Evolutionary conservation across 1,140 invertebrate genomes (phyloP).

Genomic region (Atopsyche davidsoni): DNA sequence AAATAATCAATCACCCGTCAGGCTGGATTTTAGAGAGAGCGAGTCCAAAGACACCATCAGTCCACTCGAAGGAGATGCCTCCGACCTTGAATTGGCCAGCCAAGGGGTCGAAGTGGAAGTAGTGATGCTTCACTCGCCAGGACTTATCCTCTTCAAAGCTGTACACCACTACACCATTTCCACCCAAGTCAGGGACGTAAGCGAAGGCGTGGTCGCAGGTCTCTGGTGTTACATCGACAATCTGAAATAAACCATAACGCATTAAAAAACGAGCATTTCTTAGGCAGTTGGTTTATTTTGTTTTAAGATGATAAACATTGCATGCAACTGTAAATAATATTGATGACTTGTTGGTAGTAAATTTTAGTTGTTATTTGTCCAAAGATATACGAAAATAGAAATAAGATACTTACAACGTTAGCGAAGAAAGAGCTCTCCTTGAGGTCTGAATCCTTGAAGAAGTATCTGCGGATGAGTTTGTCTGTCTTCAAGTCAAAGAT

Average conservation of each 20-base stretch:
- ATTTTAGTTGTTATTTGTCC: too few species aligned
- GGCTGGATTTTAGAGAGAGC: conserved; percentile 54
- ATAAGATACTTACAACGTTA: conserved; percentile 51
- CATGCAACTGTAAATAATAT: neutral
- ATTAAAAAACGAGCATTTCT: too few species aligned
- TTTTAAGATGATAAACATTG: neutral
- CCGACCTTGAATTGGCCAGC: conserved; percentile 64
- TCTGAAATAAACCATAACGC: conserved; percentile 43
- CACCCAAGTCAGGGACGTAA: conserved; percentile 68
- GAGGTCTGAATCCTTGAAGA: conserved; percentile 58
- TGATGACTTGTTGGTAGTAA: neutral
- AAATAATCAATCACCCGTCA: conserved; percentile 41
- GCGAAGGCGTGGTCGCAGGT: conserved; percentile 66
- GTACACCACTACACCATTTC: conserved; percentile 69
- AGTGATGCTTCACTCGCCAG: conserved; percentile 71
- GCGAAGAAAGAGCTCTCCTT: conserved; percentile 67
- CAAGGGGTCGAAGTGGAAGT: conserved; percentile 74
- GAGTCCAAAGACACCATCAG: conserved; percentile 66
- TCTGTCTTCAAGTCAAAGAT: conserved; percentile 72
- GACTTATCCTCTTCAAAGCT: conserved; percentile 64
- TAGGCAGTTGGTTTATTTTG: neutral
- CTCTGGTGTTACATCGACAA: conserved; percentile 60
- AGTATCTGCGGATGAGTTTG: conserved; percentile 57
- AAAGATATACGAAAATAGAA: conserved; percentile 1
- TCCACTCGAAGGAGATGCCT: conserved; percentile 71